Evolutionary conservation across 2,888 invertebrate species (phyloP), one percentile per base, ranked within the genome.

Genomic region (Brenthis daphne): DNA sequence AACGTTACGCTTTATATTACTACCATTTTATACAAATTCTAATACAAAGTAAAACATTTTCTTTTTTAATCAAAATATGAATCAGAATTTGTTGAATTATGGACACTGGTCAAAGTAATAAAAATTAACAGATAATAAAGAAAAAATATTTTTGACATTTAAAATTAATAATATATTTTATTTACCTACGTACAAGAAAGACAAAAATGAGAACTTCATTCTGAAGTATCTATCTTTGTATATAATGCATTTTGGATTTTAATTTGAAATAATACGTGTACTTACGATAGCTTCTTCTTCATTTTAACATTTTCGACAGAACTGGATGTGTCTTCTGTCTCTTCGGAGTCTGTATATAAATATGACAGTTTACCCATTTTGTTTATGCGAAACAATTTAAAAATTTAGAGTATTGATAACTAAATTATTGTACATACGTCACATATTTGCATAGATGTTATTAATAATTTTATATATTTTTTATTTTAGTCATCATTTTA

Each of bases 331-430:
- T 83, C 84, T 20, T 87, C 87, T 0, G 85, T 82, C 33, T 85
- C 86, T 0, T 84, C 85, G 0, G 87, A 84, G 20, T 86, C 87
- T 0, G 83, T 81, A 64, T 78, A 82, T 2, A 70, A 14, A 20
- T 79, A 81, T 0, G 85, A 74, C 0, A 81, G 66, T 67, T 86
- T 87, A 4, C 86, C 87, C 87, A 88, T 87, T 71, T 79, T 79
- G 12, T 64, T 73, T 11, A 77, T 69, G 6, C 68, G 71, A 24
- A 76, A 53, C 79, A 72, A 61, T 48, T 67, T 65, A 57, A 33
- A 33, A 14, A 47, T 43, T 3, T 12, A 16, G 54, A 5, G 6
- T 53, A 16, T 47, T 61, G 8, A 14, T 50, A 53, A n/a, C 11
- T 37, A 20, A 29, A 4, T 53, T 53, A 14, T 12, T 13, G 13